A percentile compares a stretch with the other conserved stretches of the same genome.
Conservation (phyloP, 1,140 invertebrate genomes). For the Archivesica marissinica region DNA sequence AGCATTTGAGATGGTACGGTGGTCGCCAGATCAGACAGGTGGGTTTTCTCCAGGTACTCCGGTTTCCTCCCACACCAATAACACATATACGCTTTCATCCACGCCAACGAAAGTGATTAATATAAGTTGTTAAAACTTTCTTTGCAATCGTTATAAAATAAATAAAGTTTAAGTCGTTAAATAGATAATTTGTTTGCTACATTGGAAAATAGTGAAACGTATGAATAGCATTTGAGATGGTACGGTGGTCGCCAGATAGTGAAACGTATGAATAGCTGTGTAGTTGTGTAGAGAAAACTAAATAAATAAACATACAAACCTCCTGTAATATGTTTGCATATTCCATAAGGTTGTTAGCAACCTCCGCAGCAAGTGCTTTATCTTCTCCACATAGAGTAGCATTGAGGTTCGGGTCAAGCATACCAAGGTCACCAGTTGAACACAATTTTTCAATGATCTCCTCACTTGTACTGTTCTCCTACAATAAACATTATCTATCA, state of each 20-base stretch:
- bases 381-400: slow-evolving; percentile 32
- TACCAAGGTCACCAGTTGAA: not conserved
- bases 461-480: slow-evolving; percentile 28
- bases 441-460: slow-evolving; percentile 14
- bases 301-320: not conserved
- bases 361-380: not conserved
- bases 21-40: no score
- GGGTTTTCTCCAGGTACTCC: no score
- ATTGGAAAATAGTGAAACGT: not conserved
- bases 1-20: no score
- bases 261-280: not conserved
- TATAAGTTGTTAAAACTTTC: no score
- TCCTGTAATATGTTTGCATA: slow-evolving; percentile 14
- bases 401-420: not conserved
- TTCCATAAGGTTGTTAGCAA: not conserved
- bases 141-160: no score
- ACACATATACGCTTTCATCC: no score
- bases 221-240: not conserved
- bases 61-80: no score
- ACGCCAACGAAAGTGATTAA: no score
- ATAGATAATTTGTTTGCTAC: not conserved
- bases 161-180: not conserved
- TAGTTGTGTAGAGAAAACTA: not conserved
- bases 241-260: no score
- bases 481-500: not conserved